Evolutionary conservation across 2,888 invertebrate species (phyloP).

Genomic region (Melitaea athalia): DNA sequence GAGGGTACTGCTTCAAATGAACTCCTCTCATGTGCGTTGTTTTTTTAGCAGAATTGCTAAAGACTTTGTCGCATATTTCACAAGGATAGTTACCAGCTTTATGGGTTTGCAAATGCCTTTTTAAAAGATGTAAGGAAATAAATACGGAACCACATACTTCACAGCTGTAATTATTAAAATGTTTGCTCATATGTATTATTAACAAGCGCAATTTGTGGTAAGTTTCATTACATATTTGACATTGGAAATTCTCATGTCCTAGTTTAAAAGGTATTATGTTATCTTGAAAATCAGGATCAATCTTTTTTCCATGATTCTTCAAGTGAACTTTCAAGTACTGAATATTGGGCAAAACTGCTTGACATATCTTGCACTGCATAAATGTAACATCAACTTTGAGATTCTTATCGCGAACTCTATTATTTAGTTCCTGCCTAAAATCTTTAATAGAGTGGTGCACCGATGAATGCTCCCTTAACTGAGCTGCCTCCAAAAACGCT

Average conservation of each 20-base stretch:
- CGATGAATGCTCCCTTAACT: constrained; percentile 55
- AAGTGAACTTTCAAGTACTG: constrained; percentile 59
- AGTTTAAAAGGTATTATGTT: constrained; percentile 69
- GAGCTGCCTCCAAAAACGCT: constrained; percentile 51
- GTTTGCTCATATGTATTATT: constrained; percentile 70
- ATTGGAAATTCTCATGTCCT: constrained; percentile 54
- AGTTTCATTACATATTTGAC: constrained; percentile 61
- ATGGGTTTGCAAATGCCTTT: constrained; percentile 60
- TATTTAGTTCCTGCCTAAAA: constrained; percentile 52
- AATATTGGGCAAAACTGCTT: constrained; percentile 45
- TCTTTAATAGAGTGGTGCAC: constrained; percentile 54
- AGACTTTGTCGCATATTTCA: constrained; percentile 65
- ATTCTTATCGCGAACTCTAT: constrained; percentile 55
- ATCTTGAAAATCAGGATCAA: constrained; percentile 55
- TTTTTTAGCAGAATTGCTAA: constrained; percentile 60
- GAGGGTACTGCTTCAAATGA: constrained; percentile 58
- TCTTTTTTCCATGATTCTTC: constrained; percentile 54
- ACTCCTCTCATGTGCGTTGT: constrained; percentile 60
- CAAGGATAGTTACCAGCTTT: constrained; percentile 63
- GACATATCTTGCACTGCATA: constrained; percentile 63
- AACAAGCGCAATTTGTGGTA: constrained; percentile 60
- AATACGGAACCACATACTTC: constrained; percentile 68
- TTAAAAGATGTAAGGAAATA: constrained; percentile 55
- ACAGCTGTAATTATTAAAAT: constrained; percentile 69
- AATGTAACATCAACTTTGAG: constrained; percentile 64